These are phyloP conservation scores for Lepetodrilus schrolli DNA, from an alignment of 2,888 invertebrate genomes.

Conservation along the genomic window DNA sequence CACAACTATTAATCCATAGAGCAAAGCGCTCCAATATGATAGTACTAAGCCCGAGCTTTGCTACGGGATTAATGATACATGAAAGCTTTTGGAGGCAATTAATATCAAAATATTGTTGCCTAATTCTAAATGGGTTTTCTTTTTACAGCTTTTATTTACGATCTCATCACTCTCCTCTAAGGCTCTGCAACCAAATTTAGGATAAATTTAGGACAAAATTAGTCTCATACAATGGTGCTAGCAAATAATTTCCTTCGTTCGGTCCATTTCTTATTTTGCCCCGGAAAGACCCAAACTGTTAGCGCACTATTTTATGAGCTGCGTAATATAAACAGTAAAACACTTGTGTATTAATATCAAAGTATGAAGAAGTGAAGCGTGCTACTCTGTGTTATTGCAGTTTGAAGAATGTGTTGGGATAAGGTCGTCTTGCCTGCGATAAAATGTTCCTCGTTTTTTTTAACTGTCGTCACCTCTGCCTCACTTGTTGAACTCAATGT, in stretches of 20 bases:
- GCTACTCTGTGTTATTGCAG: background rate
- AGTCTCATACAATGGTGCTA: background rate
- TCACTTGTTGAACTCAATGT: background rate
- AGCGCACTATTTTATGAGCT: slow-evolving; percentile 23
- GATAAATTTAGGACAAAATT: slow-evolving; percentile 1
- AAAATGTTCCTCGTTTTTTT: background rate
- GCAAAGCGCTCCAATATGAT: slow-evolving; percentile 15
- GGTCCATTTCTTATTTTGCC: slow-evolving; percentile 18
- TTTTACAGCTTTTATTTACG: slow-evolving; percentile 12
- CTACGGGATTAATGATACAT: slow-evolving; percentile 17
- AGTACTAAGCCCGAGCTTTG: background rate
- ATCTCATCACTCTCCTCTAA: background rate
- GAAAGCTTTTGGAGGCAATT: slow-evolving; percentile 15
- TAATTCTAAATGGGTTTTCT: slow-evolving; percentile 21
- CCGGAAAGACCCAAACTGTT: background rate
- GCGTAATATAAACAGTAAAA: slow-evolving; percentile 25
- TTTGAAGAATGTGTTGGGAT: background rate
- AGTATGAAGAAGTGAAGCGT: background rate
- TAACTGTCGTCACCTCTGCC: background rate
- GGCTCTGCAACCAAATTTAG: too few relatives aligned
- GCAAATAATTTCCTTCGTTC: slow-evolving; percentile 12
- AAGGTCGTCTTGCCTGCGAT: too few relatives aligned
- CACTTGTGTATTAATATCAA: slow-evolving; percentile 25
- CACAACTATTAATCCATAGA: background rate
- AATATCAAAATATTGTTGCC: slow-evolving; percentile 25